Evolutionary conservation across 37 sponge, comb jelly and placozoan genomes (phyloP), one percentile per base, ranked within the genome.

Genomic region (Hormiphora californensis): DNA sequence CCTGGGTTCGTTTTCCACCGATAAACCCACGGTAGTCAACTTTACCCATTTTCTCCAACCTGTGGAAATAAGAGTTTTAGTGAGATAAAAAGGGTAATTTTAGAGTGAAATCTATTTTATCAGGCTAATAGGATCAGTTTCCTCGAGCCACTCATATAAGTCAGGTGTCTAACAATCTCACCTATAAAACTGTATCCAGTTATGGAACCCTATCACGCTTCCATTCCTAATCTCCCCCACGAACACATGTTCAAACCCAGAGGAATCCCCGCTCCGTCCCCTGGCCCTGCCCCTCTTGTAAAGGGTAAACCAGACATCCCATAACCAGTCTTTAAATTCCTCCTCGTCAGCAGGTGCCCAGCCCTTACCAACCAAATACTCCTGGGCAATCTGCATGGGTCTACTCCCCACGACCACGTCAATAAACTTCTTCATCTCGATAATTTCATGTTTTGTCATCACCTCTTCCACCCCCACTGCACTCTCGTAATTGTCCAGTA

Each of bases 181-280:
- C 81, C 81, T 40, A 88, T 93, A 95, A 69, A 92, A 95, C 69
- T 95, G 95, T 21, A 95, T 93, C 95, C 95, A 95, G 91, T 95
- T 95, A 86, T 95, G 95, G 67, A 95, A 95, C 32, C 95, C 95
- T 59, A 93, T 81, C 21, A 93, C 88, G 12, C 90, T 78, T 0
- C 88, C 88, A 55, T 86, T 90, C 35, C 93, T 87, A 19, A 91
- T 92, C 73, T 95, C 95, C 43, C 95, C 95, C 30, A 95, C 95
- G 91, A 95, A 95, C 54, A 95, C 95, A 63, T 95, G 95, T 55
- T 95, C 95, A 91, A 95, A 95, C 22, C 92, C 95, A 33, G 93
- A 92, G 0, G 95, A 95, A 61, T 95, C 95, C 31, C 89, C 87
- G 32, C 63, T 88, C 39, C 88, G n/a, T 43, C 89, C 32, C n/a